Conservation (phyloP, 1,140 invertebrate genomes). For the Heliconius eleuchia region DNA sequence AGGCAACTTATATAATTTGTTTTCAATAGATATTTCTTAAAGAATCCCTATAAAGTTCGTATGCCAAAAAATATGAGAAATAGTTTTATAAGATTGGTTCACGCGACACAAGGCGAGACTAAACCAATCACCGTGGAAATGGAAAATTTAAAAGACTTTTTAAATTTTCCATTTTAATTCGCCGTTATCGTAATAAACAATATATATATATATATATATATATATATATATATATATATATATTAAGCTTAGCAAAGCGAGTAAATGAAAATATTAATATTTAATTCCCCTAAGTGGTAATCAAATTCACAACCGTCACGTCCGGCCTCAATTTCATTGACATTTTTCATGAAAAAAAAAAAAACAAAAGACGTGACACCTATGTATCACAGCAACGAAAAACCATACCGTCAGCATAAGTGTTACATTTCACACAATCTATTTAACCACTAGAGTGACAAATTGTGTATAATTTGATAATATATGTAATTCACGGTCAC, state of each 20-base stretch:
- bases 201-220: neutral
- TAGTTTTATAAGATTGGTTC: neutral
- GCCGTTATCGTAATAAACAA: neutral
- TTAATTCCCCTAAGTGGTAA: too few species aligned
- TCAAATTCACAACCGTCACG: too few species aligned
- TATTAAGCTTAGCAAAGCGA: neutral
- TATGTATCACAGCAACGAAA: neutral
- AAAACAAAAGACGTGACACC: too few species aligned
- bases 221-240: neutral
- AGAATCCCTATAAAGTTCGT: neutral
- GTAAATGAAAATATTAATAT: too few species aligned
- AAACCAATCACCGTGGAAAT: neutral
- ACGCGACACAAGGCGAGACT: neutral
- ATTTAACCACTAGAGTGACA: slow-evolving; percentile 9
- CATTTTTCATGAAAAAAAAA: too few species aligned
- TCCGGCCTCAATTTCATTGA: too few species aligned
- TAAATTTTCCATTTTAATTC: too few species aligned
- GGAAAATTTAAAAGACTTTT: neutral
- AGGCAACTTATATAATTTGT: neutral
- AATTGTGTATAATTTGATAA: slow-evolving; percentile 25
- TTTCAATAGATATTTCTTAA: neutral
- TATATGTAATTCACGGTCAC: slow-evolving; percentile 14
- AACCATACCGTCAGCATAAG: neutral
- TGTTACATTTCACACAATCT: neutral
- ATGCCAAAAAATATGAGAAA: neutral